phyloP scores from a whole-genome alignment of 2,113 vertebrate species.

The Choloepus hoffmanni region DNA sequence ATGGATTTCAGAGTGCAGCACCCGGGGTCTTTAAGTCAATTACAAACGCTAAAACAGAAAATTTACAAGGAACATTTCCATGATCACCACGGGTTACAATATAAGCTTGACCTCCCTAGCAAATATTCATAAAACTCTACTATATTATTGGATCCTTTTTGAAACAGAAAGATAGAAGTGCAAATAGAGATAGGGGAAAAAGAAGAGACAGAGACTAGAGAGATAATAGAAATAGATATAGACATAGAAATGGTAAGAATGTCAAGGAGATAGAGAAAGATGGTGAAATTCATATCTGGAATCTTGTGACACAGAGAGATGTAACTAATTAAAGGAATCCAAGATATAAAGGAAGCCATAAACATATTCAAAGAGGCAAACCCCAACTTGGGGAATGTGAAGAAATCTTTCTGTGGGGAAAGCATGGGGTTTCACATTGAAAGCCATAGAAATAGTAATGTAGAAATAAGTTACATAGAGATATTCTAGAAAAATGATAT shows the following conservation, averaged over 20 bases:
- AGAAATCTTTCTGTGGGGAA: background rate
- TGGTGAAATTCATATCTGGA: background rate
- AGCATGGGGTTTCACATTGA: background rate
- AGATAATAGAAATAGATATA: background rate
- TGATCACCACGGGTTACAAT: background rate
- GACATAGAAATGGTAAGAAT: background rate
- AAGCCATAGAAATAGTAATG: background rate
- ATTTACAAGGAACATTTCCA: background rate
- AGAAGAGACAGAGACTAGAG: background rate
- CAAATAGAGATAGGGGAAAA: background rate
- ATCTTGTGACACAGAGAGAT: background rate
- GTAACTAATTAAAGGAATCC: background rate
- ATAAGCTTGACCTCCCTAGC: background rate
- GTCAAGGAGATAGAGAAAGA: background rate
- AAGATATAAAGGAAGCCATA: background rate
- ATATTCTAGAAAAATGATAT: background rate
- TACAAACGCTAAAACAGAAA: background rate
- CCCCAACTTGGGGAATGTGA: background rate
- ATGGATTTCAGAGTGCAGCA: background rate
- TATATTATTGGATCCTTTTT: background rate
- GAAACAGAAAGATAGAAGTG: background rate
- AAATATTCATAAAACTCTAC: background rate
- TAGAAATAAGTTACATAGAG: background rate
- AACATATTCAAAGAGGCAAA: background rate
- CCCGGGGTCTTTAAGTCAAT: background rate